Base-by-base conservation (phyloP, 2,113 vertebrate genomes). In the Hipposideros armiger region DNA sequence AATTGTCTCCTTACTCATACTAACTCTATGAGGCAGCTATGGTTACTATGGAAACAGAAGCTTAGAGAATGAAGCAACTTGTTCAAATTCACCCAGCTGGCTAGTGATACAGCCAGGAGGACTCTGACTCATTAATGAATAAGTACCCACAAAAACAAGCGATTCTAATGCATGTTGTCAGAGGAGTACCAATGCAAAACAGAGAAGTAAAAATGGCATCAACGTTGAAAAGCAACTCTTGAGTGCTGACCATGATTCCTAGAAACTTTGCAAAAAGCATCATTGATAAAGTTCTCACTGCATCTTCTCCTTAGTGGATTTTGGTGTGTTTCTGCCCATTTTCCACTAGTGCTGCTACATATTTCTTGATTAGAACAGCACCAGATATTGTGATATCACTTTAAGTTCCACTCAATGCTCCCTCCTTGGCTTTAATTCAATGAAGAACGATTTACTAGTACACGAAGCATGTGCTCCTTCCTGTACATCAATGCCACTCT, bases 361-460 rank as follows among this genome's bases (percentile, higher is more conserved):
- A 95, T 91, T 97, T 97, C 88, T 94, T 96, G 88, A 93, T 96
- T 85, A 91, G 90, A 94, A 96, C 94, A 96, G 94, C 80, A 74
- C 69, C 52, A 91, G 88, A 96, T 85, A 91, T 85, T 93, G 73
- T 90, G 90, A 96, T 95, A 93, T 93, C 89, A 95, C 94, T 96
- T 89, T 97, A 90, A 95, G 96, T 72, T 93, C 86, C 83, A 92
- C 94, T 95, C 78, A 64, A 5, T 66, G 89, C 86, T 86, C 93
- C 83, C 83, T 97, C 81, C 95, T 96, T 96, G 94, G 94, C 95
- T 95, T 95, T 96, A 97, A 96, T 86, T 98, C 96, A 96, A 91
- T 86, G 87, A 92, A 97, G 54, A 93, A 73, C 96, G 96, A 97
- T 97, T 98, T 97, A 97, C 64, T 94, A 32, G 17, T 42, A 74